A percentile compares a stretch with the other conserved stretches of the same genome.
phyloP scores from a whole-genome alignment of 2,113 vertebrate species.

The Vicugna pacos region DNA sequence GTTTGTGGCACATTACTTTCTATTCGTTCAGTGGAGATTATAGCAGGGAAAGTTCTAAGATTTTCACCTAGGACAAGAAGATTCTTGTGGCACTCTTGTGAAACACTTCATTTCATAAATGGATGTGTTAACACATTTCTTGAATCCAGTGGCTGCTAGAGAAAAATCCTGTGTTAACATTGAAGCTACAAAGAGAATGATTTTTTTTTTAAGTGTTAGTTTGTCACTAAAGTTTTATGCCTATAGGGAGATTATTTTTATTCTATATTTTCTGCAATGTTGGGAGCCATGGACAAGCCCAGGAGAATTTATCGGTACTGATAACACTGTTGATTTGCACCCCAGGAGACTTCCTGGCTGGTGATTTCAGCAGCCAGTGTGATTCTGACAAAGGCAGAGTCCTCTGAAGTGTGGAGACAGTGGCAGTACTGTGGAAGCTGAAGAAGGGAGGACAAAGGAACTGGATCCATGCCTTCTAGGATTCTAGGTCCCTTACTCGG shows the following conservation, averaged over 20 bases:
- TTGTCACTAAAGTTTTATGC: background rate
- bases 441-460: background rate
- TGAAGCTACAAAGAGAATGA: background rate
- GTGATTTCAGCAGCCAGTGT: background rate
- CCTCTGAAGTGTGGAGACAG: background rate
- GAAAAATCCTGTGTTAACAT: background rate
- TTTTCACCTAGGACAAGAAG: background rate
- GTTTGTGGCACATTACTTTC: background rate
- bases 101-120: background rate
- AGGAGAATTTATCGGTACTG: background rate
- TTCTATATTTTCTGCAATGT: background rate
- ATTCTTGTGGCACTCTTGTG: background rate
- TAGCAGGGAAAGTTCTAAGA: constrained; percentile 1
- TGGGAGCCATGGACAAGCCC: background rate
- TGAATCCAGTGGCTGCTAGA: background rate
- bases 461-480: background rate
- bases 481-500: background rate
- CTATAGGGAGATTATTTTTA: background rate
- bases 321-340: background rate
- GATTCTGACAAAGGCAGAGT: background rate
- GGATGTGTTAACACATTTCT: background rate
- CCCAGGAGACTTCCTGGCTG: background rate
- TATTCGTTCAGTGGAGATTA: background rate
- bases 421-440: background rate
- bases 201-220: background rate